These are phyloP conservation scores for Ligdia adustata DNA, from an alignment of 2,888 invertebrate species.

Conservation along the genomic window DNA sequence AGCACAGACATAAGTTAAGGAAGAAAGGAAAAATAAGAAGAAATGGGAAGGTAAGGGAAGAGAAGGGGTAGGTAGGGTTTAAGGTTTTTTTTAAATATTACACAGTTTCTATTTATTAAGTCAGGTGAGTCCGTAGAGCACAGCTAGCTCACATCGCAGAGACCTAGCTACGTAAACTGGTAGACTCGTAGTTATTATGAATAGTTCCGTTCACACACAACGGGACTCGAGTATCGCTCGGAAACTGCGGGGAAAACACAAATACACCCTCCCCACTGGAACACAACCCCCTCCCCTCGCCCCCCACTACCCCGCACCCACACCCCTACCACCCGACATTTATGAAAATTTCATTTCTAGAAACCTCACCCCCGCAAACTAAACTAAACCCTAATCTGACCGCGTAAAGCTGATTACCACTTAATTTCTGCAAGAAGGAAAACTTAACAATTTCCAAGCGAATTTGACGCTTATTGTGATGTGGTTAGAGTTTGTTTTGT, in stretches of 20 bases:
- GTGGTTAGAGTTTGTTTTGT: constrained; percentile 55
- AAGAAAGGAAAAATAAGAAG: too few species aligned
- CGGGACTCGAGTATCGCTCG: constrained; percentile 63
- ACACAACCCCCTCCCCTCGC: constrained; percentile 18
- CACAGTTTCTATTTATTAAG: too few species aligned
- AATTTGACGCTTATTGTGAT: constrained; percentile 59
- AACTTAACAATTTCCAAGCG: constrained; percentile 45
- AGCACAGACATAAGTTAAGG: too few species aligned
- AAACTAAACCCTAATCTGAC: constrained; percentile 71
- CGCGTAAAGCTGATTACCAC: constrained; percentile 67
- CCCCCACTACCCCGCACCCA: constrained; percentile 33
- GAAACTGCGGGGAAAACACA: constrained; percentile 71
- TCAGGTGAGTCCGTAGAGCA: neutral
- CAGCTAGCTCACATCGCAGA: neutral
- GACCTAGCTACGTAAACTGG: constrained; percentile 23
- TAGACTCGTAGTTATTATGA: constrained; percentile 67
- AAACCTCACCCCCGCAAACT: constrained; percentile 60
- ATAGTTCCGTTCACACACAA: constrained; percentile 67
- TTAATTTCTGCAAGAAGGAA: constrained; percentile 59
- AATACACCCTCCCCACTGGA: constrained; percentile 53
- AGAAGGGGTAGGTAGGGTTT: too few species aligned
- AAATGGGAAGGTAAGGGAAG: too few species aligned
- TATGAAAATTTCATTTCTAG: constrained; percentile 83
- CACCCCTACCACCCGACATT: constrained; percentile 50
- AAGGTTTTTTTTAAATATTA: too few species aligned